A percentile compares a stretch with the other conserved stretches of the same genome.
Conservation (phyloP, 2,888 invertebrate species). For the Troides helena region DNA sequence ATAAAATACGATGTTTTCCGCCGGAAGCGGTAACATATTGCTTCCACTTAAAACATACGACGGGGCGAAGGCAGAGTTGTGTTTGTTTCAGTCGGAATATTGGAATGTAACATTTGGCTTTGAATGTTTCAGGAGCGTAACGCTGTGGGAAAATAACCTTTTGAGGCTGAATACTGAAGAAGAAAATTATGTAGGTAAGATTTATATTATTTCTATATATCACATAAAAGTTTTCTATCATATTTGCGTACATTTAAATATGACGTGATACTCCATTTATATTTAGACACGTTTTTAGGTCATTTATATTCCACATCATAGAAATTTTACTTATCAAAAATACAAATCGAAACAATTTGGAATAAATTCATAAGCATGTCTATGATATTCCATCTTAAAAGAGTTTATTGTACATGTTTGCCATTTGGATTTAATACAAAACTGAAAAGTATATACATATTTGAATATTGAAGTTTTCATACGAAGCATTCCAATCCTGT, state of each 20-base stretch:
- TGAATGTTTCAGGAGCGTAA: constrained; percentile 55
- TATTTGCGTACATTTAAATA: neutral
- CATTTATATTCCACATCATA: too few species aligned
- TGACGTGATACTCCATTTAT: neutral
- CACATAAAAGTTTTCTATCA: too few species aligned
- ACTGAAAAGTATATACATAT: neutral
- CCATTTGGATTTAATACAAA: too few species aligned
- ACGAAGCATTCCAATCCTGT: neutral
- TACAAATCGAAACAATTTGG: too few species aligned
- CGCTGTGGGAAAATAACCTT: constrained; percentile 48
- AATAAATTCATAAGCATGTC: too few species aligned
- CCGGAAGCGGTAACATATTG: constrained; percentile 36
- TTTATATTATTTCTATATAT: constrained; percentile 27
- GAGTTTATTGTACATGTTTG: too few species aligned
- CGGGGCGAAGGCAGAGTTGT: constrained; percentile 55
- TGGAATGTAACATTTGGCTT: constrained; percentile 70
- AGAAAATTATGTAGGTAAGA: constrained; percentile 48
- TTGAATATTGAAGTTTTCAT: neutral
- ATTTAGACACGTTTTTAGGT: too few species aligned
- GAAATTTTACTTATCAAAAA: too few species aligned
- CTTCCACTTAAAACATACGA: constrained; percentile 53
- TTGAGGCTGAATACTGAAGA: constrained; percentile 40
- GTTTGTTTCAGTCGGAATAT: constrained; percentile 67
- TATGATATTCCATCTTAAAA: too few species aligned
- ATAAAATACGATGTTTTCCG: constrained; percentile 24